Conservation (phyloP, 2,797 vertebrate genomes). For the Numenius phaeopus region DNA sequence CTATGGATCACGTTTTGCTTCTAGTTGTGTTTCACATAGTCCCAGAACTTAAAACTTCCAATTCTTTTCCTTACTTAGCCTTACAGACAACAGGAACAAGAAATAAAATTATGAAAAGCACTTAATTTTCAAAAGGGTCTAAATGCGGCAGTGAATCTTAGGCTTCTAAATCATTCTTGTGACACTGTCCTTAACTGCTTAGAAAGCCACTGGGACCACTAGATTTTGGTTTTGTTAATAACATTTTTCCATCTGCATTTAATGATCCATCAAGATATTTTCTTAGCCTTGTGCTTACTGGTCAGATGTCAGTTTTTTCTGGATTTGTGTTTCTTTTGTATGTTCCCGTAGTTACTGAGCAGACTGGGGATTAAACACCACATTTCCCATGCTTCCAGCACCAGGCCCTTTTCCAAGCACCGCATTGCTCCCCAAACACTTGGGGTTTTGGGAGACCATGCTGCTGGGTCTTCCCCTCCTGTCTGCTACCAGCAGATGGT, state of each 20-base stretch:
- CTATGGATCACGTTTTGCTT: background rate
- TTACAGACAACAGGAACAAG: background rate
- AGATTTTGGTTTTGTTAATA: background rate
- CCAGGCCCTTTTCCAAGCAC: background rate
- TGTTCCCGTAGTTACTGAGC: background rate
- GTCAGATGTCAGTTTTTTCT: background rate
- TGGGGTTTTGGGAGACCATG: rapidly evolving
- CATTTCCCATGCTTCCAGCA: background rate
- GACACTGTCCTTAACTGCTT: background rate
- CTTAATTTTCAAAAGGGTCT: background rate
- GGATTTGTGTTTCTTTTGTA: background rate
- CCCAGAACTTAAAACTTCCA: background rate
- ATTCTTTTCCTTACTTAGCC: background rate
- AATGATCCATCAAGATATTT: background rate
- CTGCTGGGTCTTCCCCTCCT: background rate
- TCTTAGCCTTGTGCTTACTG: background rate
- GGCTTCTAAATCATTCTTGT: background rate
- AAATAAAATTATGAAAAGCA: background rate
- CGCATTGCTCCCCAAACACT: background rate
- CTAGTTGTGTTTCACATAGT: background rate
- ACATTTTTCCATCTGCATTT: background rate
- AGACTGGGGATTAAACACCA: background rate
- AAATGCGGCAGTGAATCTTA: background rate
- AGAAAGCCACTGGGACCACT: background rate
- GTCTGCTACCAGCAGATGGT: background rate